Evolutionary conservation across 2,113 vertebrate genomes (phyloP), one percentile per base, ranked within the genome.

Genomic region (Pica pica): DNA sequence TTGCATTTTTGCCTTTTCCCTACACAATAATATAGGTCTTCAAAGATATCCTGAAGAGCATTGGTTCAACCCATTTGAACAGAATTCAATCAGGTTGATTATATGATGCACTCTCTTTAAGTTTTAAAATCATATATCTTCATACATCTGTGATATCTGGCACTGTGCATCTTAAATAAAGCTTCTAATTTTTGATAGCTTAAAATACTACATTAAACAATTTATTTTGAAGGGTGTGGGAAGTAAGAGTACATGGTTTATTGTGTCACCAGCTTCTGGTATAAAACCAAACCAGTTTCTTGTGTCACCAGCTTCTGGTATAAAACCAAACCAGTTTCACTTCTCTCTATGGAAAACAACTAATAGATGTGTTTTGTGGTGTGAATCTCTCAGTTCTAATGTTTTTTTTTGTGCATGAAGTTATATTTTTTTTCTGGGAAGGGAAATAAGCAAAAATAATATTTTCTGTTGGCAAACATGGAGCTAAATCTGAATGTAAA

Each of bases 51-150:
- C 23, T 42, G 10, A 50, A 46, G 70, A 75, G 0, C 9, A 27
- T 52, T 55, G 13, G 2, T 46, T 70, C 13, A 76, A 73, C 33
- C 14, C 4, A n/a, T 59, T 69, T 30, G 3, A 79, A 73, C 9
- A 80, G 6, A 79, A 56, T 61, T 52, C 27, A 80, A 16, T 19
- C 2, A 30, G 1, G 0, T 85, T 35, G 61, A 71, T 83, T 44
- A 37, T 19, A 68, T 1, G 2, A 68, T 35, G 9, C 1, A 19
- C 5, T 44, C 6, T 23, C 15, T 73, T 63, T 6, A 19, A 2
- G 27, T 63, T 75, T 56, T 76, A 0, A 13, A 28, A 31, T n/a
- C 16, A 4, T 47, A 4, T 33, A 4, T 30, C 23, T 30, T 56
- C 68, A 61, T 55, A 5, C 13, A 31, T 59, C 16, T 57, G 14